phyloP scores from a whole-genome alignment of 1,140 invertebrate species.

The Drosophila sulfurigaster region DNA sequence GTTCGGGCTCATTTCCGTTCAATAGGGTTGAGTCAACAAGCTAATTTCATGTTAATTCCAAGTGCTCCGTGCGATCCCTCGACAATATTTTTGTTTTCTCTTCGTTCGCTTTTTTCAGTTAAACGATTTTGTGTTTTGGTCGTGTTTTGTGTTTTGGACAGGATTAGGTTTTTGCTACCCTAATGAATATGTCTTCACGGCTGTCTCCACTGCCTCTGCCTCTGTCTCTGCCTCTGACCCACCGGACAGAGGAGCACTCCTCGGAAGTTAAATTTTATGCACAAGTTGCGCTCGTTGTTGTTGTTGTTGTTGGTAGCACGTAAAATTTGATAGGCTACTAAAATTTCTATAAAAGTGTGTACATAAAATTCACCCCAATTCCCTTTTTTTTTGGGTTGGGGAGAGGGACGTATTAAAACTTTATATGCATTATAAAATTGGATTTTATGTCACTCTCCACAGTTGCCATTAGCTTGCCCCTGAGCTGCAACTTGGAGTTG shows the following conservation, averaged over 20 bases:
- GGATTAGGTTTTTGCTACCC: constrained; percentile 18
- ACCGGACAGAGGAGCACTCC: background rate
- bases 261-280: constrained; percentile 70
- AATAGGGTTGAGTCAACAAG: constrained; percentile 54
- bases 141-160: constrained; percentile 1
- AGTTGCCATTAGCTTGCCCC: constrained; percentile 65
- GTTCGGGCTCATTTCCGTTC: constrained; percentile 59
- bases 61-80: constrained; percentile 25
- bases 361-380: constrained; percentile 49
- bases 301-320: constrained; percentile 54
- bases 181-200: constrained; percentile 46
- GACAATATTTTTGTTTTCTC: background rate
- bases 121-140: constrained; percentile 34
- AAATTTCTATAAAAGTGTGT: constrained; percentile 78
- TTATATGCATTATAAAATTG: constrained; percentile 82
- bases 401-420: constrained; percentile 68
- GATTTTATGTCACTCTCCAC: constrained; percentile 74
- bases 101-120: constrained; percentile 4
- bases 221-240: background rate
- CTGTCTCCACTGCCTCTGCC: constrained; percentile 6
- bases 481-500: background rate
- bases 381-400: background rate
- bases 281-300: constrained; percentile 53
- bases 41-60: constrained; percentile 62
- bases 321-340: constrained; percentile 80